A percentile compares a stretch with the other conserved stretches of the same genome.
phyloP scores from a whole-genome alignment of 2,888 invertebrate genomes.

The Andrena fulva region DNA sequence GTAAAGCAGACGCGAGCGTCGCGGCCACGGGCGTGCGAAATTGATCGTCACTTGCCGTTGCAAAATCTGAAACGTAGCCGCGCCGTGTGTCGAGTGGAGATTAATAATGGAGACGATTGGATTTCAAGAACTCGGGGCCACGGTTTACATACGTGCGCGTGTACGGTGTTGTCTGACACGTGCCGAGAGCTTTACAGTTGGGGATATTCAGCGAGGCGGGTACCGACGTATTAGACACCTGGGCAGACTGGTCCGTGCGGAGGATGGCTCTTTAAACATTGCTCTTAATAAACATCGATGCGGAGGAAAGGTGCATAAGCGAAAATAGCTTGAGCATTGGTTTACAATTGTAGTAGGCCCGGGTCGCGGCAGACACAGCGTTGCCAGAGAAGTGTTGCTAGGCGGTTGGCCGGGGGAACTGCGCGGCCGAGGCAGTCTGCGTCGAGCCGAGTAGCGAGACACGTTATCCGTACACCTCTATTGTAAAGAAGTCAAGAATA shows the following conservation, averaged over 20 bases:
- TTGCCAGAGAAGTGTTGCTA: too few species aligned
- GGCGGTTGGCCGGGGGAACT: too few species aligned
- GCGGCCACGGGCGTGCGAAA: conserved; percentile 54
- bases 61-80: conserved; percentile 54
- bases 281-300: not conserved
- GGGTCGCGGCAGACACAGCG: too few species aligned
- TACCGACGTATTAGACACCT: not conserved
- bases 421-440: too few species aligned
- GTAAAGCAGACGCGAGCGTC: conserved; percentile 29
- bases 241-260: not conserved
- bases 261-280: conserved; percentile 5
- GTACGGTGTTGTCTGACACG: conserved; percentile 16
- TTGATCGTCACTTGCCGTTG: conserved; percentile 55
- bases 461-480: too few species aligned
- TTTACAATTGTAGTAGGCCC: not conserved
- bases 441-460: too few species aligned
- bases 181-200: not conserved
- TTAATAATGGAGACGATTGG: conserved; percentile 69
- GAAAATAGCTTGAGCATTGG: not conserved
- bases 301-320: not conserved
- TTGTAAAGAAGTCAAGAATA: too few species aligned
- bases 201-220: conserved; percentile 29
- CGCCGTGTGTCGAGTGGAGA: conserved; percentile 50
- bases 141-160: conserved; percentile 18
- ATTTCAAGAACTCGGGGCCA: conserved; percentile 53